Evolutionary conservation across 2,113 vertebrate species (phyloP).

Genomic region (Trematomus loennbergii): DNA sequence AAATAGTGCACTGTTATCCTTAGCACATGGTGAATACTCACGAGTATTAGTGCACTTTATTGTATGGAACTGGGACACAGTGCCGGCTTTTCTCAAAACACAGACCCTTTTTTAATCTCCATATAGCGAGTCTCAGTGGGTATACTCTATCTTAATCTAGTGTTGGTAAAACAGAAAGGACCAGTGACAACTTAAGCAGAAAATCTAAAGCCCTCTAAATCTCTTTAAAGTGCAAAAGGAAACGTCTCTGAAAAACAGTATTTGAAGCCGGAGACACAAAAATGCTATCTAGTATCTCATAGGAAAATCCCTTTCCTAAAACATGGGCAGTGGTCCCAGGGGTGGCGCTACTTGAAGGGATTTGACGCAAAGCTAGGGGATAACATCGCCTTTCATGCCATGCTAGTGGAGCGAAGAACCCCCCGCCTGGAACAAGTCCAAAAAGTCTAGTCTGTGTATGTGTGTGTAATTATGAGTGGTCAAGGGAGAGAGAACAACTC

Average conservation of each 20-base stretch:
- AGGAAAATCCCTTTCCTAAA: slow-evolving; percentile 63
- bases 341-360: slow-evolving; percentile 46
- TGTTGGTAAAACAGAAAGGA: slow-evolving; percentile 46
- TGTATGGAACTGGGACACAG: not conserved
- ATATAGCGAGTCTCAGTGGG: slow-evolving; percentile 12
- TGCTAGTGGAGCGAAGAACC: slow-evolving; percentile 53
- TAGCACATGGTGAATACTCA: not conserved
- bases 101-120: slow-evolving; percentile 35
- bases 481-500: slow-evolving; percentile 33
- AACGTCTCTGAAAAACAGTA: slow-evolving; percentile 26
- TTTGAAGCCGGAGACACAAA: slow-evolving; percentile 26
- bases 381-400: slow-evolving; percentile 70
- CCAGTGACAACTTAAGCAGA: slow-evolving; percentile 46
- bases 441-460: slow-evolving; percentile 49
- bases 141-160: slow-evolving; percentile 47
- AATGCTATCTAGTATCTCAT: slow-evolving; percentile 30
- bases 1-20: not conserved
- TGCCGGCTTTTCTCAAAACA: slow-evolving; percentile 5
- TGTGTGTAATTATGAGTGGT: slow-evolving; percentile 59
- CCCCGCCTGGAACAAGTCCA: slow-evolving; percentile 57
- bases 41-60: not conserved
- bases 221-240: slow-evolving; percentile 42
- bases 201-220: slow-evolving; percentile 49
- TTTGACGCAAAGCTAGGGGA: slow-evolving; percentile 58
- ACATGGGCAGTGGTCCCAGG: slow-evolving; percentile 40